Evolutionary conservation across 2,797 vertebrate species (phyloP).

Genomic region (Lithobates pipiens): DNA sequence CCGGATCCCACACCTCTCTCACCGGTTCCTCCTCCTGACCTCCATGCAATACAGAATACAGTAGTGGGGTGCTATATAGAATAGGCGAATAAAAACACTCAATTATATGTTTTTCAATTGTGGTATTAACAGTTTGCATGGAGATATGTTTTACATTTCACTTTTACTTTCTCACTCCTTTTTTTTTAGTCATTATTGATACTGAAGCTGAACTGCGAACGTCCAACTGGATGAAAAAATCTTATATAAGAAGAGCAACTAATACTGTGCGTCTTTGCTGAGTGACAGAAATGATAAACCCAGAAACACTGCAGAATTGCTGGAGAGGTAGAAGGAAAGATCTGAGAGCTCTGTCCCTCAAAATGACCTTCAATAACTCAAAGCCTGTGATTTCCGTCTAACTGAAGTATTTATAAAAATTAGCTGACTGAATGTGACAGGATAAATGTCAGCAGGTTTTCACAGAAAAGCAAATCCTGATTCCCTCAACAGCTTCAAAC

Average conservation of each 20-base stretch:
- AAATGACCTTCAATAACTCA: conserved; percentile 19
- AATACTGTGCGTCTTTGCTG: background rate
- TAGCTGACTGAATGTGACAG: background rate
- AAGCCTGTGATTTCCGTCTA: background rate
- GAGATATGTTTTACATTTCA: too few species aligned
- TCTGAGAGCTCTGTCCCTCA: background rate
- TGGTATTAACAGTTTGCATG: too few species aligned
- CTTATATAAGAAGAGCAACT: background rate
- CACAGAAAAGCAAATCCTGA: background rate
- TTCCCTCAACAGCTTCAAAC: background rate
- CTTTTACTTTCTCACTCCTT: too few species aligned
- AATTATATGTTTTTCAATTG: too few species aligned
- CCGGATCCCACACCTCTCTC: too few species aligned
- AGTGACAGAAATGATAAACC: conserved; percentile 6
- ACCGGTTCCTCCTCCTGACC: too few species aligned
- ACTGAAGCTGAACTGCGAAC: background rate
- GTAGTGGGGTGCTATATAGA: too few species aligned
- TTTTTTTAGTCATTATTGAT: too few species aligned
- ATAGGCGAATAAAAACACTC: too few species aligned
- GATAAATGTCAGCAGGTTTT: conserved; percentile 1
- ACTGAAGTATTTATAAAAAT: conserved; percentile 31
- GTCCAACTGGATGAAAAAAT: background rate
- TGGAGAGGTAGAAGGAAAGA: background rate
- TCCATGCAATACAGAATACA: too few species aligned
- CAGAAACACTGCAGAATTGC: background rate